Evolutionary conservation across 2,888 invertebrate genomes (phyloP), one percentile per base, ranked within the genome.

Genomic region (Mimachlamys varia): DNA sequence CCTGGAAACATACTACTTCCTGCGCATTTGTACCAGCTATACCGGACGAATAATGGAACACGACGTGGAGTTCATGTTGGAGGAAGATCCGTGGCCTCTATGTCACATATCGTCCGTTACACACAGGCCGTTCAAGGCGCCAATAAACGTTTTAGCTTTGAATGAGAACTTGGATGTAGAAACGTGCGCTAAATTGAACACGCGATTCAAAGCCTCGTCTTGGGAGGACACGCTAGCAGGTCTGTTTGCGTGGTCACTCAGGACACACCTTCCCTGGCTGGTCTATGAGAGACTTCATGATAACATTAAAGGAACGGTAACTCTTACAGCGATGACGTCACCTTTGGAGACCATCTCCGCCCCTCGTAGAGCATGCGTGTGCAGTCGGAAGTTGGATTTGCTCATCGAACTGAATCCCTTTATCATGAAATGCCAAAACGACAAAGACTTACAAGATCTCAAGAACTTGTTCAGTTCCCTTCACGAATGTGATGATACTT

Each of bases 81-180:
- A 94, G 88, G 94, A 94, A 50, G 94, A 94, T 53, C 94, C 94
- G 13, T 94, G 94, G 94, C 94, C 94, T 0, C 89, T 94, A 89
- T 94, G 94, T 89, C 92, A 93, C 88, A 92, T 94, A 22, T 92
- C 94, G 15, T 92, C 94, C 0, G 92, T 94, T 27, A 92, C 93
- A 87, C 94, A 93, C 90, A 37, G 88, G 19, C 93, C 93, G 15
- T 87, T 92, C 22, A 91, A 91, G 62, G 92, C 92, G n/a, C 93
- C 92, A 3, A 62, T 90, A 13, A 91, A 93, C 15, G 89, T 93
- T 10, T 88, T 92, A 0, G 90, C 91, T 0, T 91, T 92, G 87
- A 55, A 89, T 33, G 90, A 91, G 22, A 93, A 93, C 49, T 55
- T 93, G 53, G 90, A 91, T 10, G 90, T 89, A n/a, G 89, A 89